Evolutionary conservation across 2,797 vertebrate genomes (phyloP), one percentile per base, ranked within the genome.

Genomic region (Mus spretus): DNA sequence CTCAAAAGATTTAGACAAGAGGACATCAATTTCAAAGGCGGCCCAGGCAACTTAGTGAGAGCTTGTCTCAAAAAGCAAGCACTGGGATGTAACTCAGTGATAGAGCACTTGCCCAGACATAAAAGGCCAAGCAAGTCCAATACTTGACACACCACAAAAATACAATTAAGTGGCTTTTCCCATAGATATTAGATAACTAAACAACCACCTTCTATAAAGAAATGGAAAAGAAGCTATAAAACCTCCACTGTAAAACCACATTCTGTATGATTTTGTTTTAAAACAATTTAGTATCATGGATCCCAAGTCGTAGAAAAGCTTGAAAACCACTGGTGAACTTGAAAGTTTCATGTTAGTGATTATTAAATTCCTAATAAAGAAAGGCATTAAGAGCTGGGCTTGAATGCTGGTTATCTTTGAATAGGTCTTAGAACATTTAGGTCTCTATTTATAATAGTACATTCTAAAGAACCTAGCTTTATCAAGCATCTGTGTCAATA

Each of bases 141-240:
- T 50, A 37, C 37, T 37, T 24, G 50, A 47, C 59, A 78, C 31
- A 47, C 31, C 40, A 96, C 0, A 67, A 96, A 93, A 95, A 90
- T 2, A 40, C 8, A 87, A 57, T 96, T 90, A 95, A 94, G 57
- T 75, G 24, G 28, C 22, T 75, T 95, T 83, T 93, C 61, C 37
- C 75, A 37, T 14, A 84, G 50, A 65, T 19, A 40, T 94, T 67
- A 93, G 77, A 91, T 90, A 65, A 72, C 86, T 44, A 63, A 24
- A 97, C 81, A 92, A 94, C 28, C 91, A 95, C 93, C 55, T 96
- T 91, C 74, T 65, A 93, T 55, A 91, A 0, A 88, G 26, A 96
- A 96, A 97, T 57, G n/a, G 94, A 93, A 96, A 61, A 95, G 86
- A 95, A 86, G 37, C 40, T 89, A 40, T 47, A 94, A 65, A 96